A percentile compares a stretch with the other conserved stretches of the same genome.
Conservation (phyloP, 30 jellyfish, hydroid and myxozoan species). For the Pseudorhiza aurosa region DNA sequence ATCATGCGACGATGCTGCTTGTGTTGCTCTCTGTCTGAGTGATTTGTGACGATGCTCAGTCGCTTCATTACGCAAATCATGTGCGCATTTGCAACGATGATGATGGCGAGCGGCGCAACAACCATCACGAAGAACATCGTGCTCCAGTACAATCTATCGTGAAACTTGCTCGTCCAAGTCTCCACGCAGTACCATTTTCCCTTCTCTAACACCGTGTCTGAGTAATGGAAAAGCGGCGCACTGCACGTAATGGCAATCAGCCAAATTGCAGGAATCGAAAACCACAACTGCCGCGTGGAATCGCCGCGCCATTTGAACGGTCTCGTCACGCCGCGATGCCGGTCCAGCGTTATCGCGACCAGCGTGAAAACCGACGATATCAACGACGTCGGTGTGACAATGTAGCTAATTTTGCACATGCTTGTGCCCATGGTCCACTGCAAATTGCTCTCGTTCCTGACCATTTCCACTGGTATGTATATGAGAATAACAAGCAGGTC, state of each 20-base stretch:
- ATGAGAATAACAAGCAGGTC: constrained; percentile 71
- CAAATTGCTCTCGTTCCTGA: constrained; percentile 69
- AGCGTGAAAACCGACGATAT: constrained; percentile 84
- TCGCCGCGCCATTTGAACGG: constrained; percentile 96
- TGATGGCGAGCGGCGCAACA: constrained; percentile 69
- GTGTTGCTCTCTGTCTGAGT: constrained; percentile 54
- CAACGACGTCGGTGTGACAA: constrained; percentile 75
- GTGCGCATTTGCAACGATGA: constrained; percentile 72
- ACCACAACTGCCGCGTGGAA: constrained; percentile 53
- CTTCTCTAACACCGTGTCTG: not conserved
- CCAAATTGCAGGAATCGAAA: constrained; percentile 85
- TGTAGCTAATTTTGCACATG: constrained; percentile 74
- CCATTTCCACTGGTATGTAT: constrained; percentile 91
- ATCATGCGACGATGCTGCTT: constrained; percentile 84
- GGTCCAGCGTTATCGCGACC: constrained; percentile 93
- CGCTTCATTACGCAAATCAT: constrained; percentile 60
- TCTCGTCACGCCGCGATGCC: constrained; percentile 89
- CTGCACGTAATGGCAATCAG: constrained; percentile 62
- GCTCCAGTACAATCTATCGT: constrained; percentile 63
- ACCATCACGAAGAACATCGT: constrained; percentile 73
- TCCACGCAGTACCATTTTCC: constrained; percentile 77
- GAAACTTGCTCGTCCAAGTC: constrained; percentile 32
- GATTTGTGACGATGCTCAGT: constrained; percentile 1
- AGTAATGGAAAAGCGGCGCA: constrained; percentile 70
- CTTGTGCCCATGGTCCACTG: constrained; percentile 84